A percentile compares a stretch with the other conserved stretches of the same genome.
These are phyloP conservation scores for Drosophila picticornis DNA, from an alignment of 2,888 invertebrate species.

Conservation along the genomic window DNA sequence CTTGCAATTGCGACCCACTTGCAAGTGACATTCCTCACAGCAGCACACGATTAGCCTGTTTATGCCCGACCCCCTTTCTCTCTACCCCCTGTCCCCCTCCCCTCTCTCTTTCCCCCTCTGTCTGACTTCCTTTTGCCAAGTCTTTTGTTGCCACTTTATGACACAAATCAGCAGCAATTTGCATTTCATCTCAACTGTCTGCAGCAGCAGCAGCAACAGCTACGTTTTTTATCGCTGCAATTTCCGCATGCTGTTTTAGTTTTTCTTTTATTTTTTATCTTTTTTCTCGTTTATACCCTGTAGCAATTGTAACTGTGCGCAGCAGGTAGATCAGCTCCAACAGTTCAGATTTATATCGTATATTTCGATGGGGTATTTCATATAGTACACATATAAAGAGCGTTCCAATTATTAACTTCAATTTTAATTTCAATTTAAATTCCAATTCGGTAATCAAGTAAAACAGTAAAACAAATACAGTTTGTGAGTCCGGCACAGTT, in stretches of 20 bases:
- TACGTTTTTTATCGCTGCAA: slow-evolving; percentile 45
- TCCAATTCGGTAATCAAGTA: background rate
- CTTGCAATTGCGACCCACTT: slow-evolving; percentile 26
- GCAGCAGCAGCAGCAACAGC: slow-evolving; percentile 32
- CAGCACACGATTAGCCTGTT: slow-evolving; percentile 41
- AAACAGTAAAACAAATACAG: background rate
- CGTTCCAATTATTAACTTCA: background rate
- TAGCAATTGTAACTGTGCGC: background rate
- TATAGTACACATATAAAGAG: background rate
- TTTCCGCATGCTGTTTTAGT: slow-evolving; percentile 39
- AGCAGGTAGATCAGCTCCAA: background rate
- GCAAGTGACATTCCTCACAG: slow-evolving; percentile 20
- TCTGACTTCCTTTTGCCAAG: slow-evolving; percentile 34
- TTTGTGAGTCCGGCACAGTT: background rate
- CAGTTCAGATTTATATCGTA: background rate
- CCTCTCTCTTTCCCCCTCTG: background rate
- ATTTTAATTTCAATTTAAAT: background rate
- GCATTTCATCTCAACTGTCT: slow-evolving; percentile 52
- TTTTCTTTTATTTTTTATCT: slow-evolving; percentile 4
- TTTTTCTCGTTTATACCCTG: background rate
- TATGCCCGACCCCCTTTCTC: slow-evolving; percentile 4
- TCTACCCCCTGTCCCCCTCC: background rate
- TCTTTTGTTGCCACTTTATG: slow-evolving; percentile 48
- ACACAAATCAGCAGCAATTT: slow-evolving; percentile 67
- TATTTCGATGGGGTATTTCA: background rate